Evolutionary conservation across 2,113 vertebrate species (phyloP), one percentile per base, ranked within the genome.

Genomic region (Corythoichthys intestinalis): DNA sequence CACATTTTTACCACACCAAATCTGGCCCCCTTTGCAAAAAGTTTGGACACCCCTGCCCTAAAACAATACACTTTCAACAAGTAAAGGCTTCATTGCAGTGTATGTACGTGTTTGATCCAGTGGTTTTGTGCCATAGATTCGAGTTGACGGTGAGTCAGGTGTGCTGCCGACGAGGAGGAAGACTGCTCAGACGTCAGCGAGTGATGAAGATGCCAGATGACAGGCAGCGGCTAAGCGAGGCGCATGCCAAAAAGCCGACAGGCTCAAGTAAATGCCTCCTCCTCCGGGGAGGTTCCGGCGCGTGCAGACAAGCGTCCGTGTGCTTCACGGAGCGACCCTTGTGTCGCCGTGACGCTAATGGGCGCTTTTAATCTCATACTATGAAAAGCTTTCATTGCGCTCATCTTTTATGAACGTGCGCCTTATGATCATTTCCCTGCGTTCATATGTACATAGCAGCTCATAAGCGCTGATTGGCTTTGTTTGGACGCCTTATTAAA

Each of bases 401-500:
- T 57, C 34, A 14, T 57, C 34, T 57, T 57, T 57, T 37, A 57
- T 57, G 56, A 57, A 57, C 28, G 56, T 35, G 56, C 20, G 53
- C 9, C 10, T 28, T 28, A 28, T 54, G 53, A 15, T 54, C 10
- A 54, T 54, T 15, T 52, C 50, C 17, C 17, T 7, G 17, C 8
- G 50, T 9, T 53, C 17, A n/a, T 3, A n/a, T 20, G 48, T 49
- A 49, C 12, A 49, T 49, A 14, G 50, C 2, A 20, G 50, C 50
- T 53, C 50, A 54, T 28, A 54, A 34, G 56, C 28, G 56, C 28
- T 6, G 28, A 35, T 57, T 14, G 28, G 56, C 28, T 35, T 57
- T 54, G 53, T 54, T 54, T 54, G 20, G 53, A 7, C 53, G 53
- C 53, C n/a, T 54, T 57, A 57, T 57, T 57, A 57, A 57, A 35